Evolutionary conservation across 2,113 vertebrate genomes (phyloP), one percentile per base, ranked within the genome.

Genomic region (Struthidea cinerea): DNA sequence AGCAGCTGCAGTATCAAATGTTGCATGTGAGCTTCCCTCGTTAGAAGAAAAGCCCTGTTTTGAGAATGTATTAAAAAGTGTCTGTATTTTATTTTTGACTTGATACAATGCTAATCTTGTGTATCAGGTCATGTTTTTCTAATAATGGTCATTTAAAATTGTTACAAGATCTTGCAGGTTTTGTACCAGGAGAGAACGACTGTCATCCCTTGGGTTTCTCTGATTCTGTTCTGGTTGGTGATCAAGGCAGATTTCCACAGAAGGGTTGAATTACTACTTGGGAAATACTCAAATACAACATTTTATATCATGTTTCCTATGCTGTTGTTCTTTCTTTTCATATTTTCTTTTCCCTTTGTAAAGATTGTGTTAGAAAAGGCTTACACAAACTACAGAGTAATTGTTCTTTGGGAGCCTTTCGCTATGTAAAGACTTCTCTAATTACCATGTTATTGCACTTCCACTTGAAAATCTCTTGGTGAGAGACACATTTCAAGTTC

Each of bases 371-470:
- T 87, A 39, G 63, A 57, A 76, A 39, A 95, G 26, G 75, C 27
- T 84, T 46, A 3, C 24, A 27, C 80, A 67, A 93, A 77, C 50
- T 53, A 30, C 2, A 9, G 67, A 94, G 74, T 87, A 91, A 84
- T 92, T 95, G 94, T 87, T 97, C 92, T 76, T 68, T 50, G 56
- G 87, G 92, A 96, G 75, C 90, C 30, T 87, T 96, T 86, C 52
- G 33, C 83, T 81, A 6, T 18, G 78, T 52, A 84, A 96, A 95
- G 87, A 33, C 71, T 93, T 83, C 52, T 70, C 78, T 91, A 80
- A 95, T 96, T 95, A 90, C 64, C 70, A 7, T 47, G 33, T 93
- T 89, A 87, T 13, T 87, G 88, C 74, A 9, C 39, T 90, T 95
- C 93, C 63, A 32, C 56, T 89, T 93, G 78, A 74, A 91, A 95